These are phyloP conservation scores for Orthosia gracilis DNA, from an alignment of 2,888 invertebrate genomes.

Conservation along the genomic window DNA sequence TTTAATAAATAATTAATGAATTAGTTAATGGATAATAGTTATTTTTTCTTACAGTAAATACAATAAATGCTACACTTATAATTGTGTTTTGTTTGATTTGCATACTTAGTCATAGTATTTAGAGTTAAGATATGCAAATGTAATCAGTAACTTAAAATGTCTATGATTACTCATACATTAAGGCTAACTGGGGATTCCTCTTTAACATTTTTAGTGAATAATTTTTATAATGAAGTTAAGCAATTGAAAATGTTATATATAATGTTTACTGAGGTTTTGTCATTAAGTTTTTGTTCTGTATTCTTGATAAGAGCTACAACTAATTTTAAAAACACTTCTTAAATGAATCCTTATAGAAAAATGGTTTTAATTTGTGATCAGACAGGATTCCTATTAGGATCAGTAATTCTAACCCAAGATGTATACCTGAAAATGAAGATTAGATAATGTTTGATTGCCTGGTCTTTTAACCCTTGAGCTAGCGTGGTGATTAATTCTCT, in stretches of 20 bases:
- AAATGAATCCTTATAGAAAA: not conserved
- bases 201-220: not conserved
- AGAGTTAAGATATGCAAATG: slow-evolving; percentile 37
- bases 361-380: not conserved
- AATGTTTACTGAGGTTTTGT: not conserved
- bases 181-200: slow-evolving; percentile 24
- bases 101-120: slow-evolving; percentile 43
- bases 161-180: slow-evolving; percentile 17
- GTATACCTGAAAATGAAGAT: too few species aligned
- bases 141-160: slow-evolving; percentile 27
- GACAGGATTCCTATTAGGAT: not conserved
- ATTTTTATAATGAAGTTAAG: not conserved
- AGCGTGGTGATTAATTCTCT: too few species aligned
- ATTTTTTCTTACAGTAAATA: slow-evolving; percentile 7
- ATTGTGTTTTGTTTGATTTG: slow-evolving; percentile 34
- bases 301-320: not conserved
- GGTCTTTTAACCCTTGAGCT: too few species aligned
- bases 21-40: not conserved
- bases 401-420: not conserved
- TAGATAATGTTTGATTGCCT: too few species aligned
- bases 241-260: not conserved
- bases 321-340: not conserved
- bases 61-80: slow-evolving; percentile 16
- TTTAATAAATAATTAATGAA: slow-evolving; percentile 11
- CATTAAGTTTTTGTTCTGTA: not conserved